Conservation (phyloP, 2,113 vertebrate species). For the Grallaria varia region DNA sequence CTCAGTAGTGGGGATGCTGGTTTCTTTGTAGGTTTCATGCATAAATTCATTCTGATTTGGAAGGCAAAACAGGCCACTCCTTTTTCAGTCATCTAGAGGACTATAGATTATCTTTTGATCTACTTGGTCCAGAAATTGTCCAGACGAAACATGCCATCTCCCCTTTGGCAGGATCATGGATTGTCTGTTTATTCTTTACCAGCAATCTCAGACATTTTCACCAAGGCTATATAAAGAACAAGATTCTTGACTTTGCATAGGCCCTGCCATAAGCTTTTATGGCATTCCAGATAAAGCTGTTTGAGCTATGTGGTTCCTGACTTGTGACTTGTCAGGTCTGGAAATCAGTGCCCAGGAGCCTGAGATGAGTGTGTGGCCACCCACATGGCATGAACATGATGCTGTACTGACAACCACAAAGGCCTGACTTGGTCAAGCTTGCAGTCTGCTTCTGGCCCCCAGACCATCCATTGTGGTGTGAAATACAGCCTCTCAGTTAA, state of each 20-base stretch:
- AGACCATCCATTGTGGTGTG: not conserved
- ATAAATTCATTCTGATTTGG: constrained; percentile 6
- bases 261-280: not conserved
- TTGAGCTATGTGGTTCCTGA: not conserved
- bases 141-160: not conserved
- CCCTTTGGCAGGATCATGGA: not conserved
- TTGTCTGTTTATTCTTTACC: not conserved
- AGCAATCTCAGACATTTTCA: not conserved
- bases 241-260: not conserved
- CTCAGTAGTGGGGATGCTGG: not conserved
- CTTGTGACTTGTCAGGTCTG: not conserved
- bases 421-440: not conserved
- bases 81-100: not conserved
- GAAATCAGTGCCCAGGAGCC: not conserved
- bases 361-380: not conserved
- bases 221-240: not conserved
- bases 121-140: not conserved
- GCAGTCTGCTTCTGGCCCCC: not conserved
- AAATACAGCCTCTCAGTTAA: not conserved
- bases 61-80: constrained; percentile 9
- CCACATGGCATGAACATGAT: not conserved
- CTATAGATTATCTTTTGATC: not conserved
- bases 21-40: not conserved
- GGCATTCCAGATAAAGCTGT: not conserved
- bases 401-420: not conserved